These are phyloP conservation scores for Microctenopoma lineatum DNA, from an alignment of 2,797 vertebrate species.

Conservation along the genomic window DNA sequence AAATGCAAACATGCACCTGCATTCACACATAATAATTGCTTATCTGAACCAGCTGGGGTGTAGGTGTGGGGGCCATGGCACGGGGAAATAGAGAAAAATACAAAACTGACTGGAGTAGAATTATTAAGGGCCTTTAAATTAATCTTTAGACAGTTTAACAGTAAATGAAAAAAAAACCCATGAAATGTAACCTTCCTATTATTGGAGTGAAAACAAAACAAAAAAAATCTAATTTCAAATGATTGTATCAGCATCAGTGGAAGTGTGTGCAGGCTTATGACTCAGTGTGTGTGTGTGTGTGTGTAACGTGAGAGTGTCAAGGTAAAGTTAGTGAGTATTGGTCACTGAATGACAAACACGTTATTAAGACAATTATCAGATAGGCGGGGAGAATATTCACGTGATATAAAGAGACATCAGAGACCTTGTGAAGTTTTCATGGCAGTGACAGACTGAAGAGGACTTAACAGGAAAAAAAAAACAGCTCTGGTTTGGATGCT, in stretches of 20 bases:
- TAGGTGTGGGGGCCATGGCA: slow-evolving; percentile 46
- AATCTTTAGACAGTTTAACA: slow-evolving; percentile 51
- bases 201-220: slow-evolving; percentile 26
- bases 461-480: slow-evolving; percentile 28
- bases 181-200: slow-evolving; percentile 38
- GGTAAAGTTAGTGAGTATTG: slow-evolving; percentile 49
- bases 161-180: slow-evolving; percentile 34
- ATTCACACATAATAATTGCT: slow-evolving; percentile 48
- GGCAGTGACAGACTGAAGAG: slow-evolving; percentile 31
- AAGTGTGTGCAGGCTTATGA: slow-evolving; percentile 11
- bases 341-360: slow-evolving; percentile 52
- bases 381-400: slow-evolving; percentile 40
- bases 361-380: slow-evolving; percentile 58
- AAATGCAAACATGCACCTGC: slow-evolving; percentile 31
- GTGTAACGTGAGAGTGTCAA: slow-evolving; percentile 46
- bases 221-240: slow-evolving; percentile 12
- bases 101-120: slow-evolving; percentile 45
- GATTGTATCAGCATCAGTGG: slow-evolving; percentile 16
- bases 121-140: slow-evolving; percentile 52
- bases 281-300: too few relatives aligned
- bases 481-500: slow-evolving; percentile 6
- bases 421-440: slow-evolving; percentile 35
- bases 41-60: slow-evolving; percentile 47
- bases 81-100: slow-evolving; percentile 47
- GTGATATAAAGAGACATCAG: slow-evolving; percentile 34